Conservation (phyloP, 2,888 invertebrate species). For the Acronicta alni region DNA sequence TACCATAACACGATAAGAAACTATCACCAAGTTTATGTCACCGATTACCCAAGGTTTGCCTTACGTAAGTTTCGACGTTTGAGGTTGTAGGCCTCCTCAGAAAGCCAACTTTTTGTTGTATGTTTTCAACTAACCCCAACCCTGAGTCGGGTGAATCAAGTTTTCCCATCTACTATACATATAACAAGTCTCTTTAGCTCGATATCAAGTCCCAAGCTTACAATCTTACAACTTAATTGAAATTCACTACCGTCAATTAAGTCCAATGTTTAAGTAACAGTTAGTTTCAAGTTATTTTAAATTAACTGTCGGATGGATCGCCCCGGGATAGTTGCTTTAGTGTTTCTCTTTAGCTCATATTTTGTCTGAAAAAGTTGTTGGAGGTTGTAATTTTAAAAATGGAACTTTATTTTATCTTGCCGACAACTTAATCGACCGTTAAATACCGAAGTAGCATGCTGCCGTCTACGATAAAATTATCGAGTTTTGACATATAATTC, state of each 20-base stretch:
- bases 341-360: conserved; percentile 2
- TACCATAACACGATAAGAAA: too few species aligned
- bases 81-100: too few species aligned
- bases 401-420: too few species aligned
- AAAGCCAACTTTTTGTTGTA: too few species aligned
- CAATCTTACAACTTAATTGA: conserved; percentile 40
- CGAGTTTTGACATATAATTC: too few species aligned
- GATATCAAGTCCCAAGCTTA: conserved; percentile 27
- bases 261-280: conserved; percentile 38
- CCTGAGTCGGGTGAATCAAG: background rate
- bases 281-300: conserved; percentile 53
- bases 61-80: too few species aligned
- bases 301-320: conserved; percentile 25
- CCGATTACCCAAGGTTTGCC: too few species aligned
- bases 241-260: conserved; percentile 48
- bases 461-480: too few species aligned
- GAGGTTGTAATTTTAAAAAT: too few species aligned
- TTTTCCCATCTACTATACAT: background rate
- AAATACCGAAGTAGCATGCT: too few species aligned
- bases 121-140: background rate
- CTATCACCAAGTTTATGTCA: too few species aligned
- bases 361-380: background rate
- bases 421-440: too few species aligned
- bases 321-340: conserved; percentile 34
- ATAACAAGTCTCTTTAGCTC: conserved; percentile 9